Evolutionary conservation across 2,888 invertebrate genomes (phyloP), one percentile per base, ranked within the genome.

Genomic region (Euproctis similis): DNA sequence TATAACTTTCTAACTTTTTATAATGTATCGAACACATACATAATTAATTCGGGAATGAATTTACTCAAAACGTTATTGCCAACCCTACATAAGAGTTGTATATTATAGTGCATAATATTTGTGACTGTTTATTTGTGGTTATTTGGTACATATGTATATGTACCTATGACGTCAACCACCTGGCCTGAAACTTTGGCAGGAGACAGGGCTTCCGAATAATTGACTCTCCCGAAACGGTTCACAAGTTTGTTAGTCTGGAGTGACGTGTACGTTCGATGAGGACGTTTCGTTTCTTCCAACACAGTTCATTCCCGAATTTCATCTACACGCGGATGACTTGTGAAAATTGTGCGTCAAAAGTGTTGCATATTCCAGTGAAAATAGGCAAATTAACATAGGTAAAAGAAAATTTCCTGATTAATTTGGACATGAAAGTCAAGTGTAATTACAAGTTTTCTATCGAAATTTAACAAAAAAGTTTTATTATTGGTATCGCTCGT

Each of bases 141-240:
- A 56, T 61, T 44, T 59, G 58, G 52, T 73, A 69, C 59, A 66
- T 65, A 53, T 55, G 50, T 59, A 51, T 61, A 53, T 46, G 41
- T 50, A 52, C 54, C 57, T 60, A 46, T 80, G 82, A 82, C 82
- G 82, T 81, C 63, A 76, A 68, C 57, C 69, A 74, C 70, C 71
- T 78, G 68, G 53, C 70, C 54, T n/a, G 75, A 80, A 80, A 68
- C 66, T 80, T 84, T 84, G 84, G 82, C 84, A 84, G 73, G 74
- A 66, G 74, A 75, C 71, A 68, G 76, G 67, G 58, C 59, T 64
- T 68, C 71, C 64, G 63, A 74, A 74, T 77, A 76, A 75, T 75
- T 70, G 77, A 67, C 66, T 71, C 70, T 72, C 74, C n/a, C 61
- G 59, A 67, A 74, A 69, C 59, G 65, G 73, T 67, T 68, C 66